A percentile compares a stretch with the other conserved stretches of the same genome.
Evolutionary conservation across 2,113 vertebrate genomes (phyloP).

Genomic region (Ovis canadensis): DNA sequence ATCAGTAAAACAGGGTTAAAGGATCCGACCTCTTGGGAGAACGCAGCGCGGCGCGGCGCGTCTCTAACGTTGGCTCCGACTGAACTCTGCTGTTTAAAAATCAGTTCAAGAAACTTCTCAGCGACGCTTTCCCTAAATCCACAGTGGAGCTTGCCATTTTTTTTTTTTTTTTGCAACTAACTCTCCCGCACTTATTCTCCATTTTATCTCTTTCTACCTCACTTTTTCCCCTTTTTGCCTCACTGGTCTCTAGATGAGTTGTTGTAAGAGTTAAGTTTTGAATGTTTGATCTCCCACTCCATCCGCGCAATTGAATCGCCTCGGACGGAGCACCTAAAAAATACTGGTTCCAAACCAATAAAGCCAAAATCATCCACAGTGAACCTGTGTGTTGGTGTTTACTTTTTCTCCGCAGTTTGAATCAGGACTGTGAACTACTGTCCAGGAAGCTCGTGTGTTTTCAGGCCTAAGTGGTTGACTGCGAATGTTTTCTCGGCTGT

Average conservation of each 20-base stretch:
- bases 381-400: background rate
- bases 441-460: background rate
- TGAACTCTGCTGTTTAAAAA: background rate
- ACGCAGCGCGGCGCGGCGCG: rapidly evolving
- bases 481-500: background rate
- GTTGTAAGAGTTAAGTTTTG: background rate
- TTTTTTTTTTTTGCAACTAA: background rate
- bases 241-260: background rate
- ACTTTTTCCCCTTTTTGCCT: background rate
- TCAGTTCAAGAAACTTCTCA: background rate
- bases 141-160: background rate
- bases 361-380: background rate
- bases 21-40: background rate
- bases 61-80: background rate
- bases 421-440: background rate
- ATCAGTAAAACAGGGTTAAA: background rate
- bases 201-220: background rate
- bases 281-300: background rate
- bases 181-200: background rate
- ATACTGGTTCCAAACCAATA: background rate
- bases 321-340: background rate
- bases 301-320: background rate
- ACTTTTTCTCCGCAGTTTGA: background rate
- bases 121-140: background rate
- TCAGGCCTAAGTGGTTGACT: background rate